Evolutionary conservation across 2,888 invertebrate species (phyloP), one percentile per base, ranked within the genome.

Genomic region (Troglohyphantes excavatus): DNA sequence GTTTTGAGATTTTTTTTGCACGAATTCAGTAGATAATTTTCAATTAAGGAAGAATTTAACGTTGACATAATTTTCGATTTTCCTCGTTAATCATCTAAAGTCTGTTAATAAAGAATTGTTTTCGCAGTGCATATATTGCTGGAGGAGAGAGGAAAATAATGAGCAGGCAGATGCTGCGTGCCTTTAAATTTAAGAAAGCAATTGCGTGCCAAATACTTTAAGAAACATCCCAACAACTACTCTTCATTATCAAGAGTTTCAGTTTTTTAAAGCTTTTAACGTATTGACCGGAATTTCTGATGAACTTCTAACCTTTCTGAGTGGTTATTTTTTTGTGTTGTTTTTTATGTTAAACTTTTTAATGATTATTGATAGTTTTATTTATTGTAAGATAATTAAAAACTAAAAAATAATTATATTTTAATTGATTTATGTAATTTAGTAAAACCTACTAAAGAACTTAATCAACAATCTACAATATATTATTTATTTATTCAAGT

Each of bases 11-110:
- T 39, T 39, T 53, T 53, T 53, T 53, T 5, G 5, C 53, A 5
- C n/a, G 53, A 13, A 9, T 5, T 17, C 53, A 53, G 53, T 53
- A 53, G 53, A 53, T 53, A 53, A 53, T n/a, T 53, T 53, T 53
- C 53, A 53, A 53, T 53, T 53, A 68, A 68, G 23, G 46, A 46
- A 46, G 26, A 72, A 53, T 26, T 23, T 46, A 27, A 27, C 46
- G n/a, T 46, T 26, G 46, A n/a, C n/a, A 27, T 27, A 46, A 72
- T n/a, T 72, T 46, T 72, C 72, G 17, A 46, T 72, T 26, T 72
- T 23, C 27, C 33, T 46, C 72, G 39, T 72, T 72, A 72, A 72
- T 72, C 26, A 26, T 72, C 46, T 46, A 23, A 72, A 27, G 53
- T 53, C 13, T 53, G 53, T 53, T 53, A 53, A 53, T 53, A 53